phyloP scores from a whole-genome alignment of 2,797 vertebrate genomes.

The Prionace glauca region DNA sequence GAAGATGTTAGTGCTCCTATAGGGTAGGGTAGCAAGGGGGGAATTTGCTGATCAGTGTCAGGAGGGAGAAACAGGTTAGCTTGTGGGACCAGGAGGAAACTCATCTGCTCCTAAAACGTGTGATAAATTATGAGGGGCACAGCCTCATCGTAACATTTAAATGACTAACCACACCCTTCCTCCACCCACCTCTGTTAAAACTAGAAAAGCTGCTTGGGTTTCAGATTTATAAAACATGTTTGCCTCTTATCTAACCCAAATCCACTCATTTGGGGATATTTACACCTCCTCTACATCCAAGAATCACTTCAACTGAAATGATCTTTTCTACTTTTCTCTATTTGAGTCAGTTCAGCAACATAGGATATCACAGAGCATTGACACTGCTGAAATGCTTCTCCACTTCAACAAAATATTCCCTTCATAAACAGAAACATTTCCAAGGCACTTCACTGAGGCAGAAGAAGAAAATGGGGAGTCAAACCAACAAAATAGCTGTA shows the following conservation, averaged over 20 bases:
- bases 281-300: not conserved
- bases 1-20: not conserved
- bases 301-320: not conserved
- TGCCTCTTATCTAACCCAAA: not conserved
- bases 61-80: not conserved
- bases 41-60: not conserved
- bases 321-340: not conserved
- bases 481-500: not conserved
- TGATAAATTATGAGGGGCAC: not conserved
- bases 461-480: not conserved
- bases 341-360: not conserved
- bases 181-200: not conserved
- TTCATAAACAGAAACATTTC: not conserved
- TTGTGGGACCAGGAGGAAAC: not conserved
- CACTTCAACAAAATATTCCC: not conserved
- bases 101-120: not conserved
- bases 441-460: not conserved
- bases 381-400: not conserved
- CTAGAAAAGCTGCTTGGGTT: not conserved
- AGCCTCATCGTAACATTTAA: not conserved
- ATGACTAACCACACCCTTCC: not conserved
- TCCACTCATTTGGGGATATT: not conserved
- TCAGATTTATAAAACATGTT: not conserved
- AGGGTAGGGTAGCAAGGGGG: too few species aligned
- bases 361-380: not conserved